Percentiles rank a stretch among this genome's conserved stretches.
Conservation (phyloP, 2,113 vertebrate genomes). For the Reinhardtius hippoglossoides region DNA sequence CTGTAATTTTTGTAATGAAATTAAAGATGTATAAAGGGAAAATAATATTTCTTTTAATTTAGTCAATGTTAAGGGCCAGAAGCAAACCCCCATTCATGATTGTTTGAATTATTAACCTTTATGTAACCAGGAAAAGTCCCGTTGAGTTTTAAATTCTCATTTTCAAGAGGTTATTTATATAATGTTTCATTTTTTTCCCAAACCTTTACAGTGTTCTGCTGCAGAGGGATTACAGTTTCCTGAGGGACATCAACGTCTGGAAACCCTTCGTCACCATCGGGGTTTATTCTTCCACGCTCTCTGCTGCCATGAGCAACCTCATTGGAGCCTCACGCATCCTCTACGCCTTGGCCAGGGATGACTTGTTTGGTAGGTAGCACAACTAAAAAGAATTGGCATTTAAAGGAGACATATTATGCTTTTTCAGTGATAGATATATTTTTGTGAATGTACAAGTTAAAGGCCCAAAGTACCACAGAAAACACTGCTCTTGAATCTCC, state of each 20-base stretch:
- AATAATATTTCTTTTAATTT: neutral
- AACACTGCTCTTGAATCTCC: no score
- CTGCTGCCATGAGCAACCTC: conserved; percentile 91
- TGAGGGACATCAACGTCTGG: conserved; percentile 90
- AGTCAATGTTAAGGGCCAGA: neutral
- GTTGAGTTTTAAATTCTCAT: no score
- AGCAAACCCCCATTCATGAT: neutral
- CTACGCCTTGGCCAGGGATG: conserved; percentile 88
- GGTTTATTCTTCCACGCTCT: conserved; percentile 89
- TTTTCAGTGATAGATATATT: no score
- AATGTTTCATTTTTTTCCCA: neutral
- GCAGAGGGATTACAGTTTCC: conserved; percentile 89
- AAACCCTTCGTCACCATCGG: conserved; percentile 87
- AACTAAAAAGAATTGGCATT: neutral
- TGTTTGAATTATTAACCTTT: no score
- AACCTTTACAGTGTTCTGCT: conserved; percentile 80
- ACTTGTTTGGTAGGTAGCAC: conserved; percentile 87
- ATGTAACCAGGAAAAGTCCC: no score
- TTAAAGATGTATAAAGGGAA: neutral
- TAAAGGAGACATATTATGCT: neutral
- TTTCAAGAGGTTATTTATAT: neutral
- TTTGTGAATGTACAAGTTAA: no score
- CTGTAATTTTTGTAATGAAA: neutral
- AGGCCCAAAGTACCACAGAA: no score
- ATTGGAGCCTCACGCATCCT: conserved; percentile 93